phyloP scores from a whole-genome alignment of 2,888 invertebrate genomes.

The Callyntrura guangdongensis region DNA sequence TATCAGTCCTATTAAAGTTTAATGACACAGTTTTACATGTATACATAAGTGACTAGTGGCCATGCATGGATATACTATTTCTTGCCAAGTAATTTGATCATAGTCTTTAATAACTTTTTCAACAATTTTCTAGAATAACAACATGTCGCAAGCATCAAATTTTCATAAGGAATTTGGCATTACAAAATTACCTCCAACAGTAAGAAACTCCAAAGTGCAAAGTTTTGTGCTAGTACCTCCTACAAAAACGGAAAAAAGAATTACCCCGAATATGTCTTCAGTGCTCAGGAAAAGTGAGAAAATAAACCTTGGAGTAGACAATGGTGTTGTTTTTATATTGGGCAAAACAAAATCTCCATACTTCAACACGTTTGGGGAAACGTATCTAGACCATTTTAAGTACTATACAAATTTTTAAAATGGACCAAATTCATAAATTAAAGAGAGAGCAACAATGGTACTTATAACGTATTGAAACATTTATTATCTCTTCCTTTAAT shows the following conservation, averaged over 20 bases:
- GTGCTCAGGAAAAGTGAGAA: conserved; percentile 24
- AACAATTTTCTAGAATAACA: not conserved
- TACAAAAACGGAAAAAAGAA: not conserved
- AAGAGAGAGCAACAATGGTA: no score
- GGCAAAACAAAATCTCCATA: conserved; percentile 36
- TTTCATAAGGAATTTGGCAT: not conserved
- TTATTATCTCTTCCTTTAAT: no score
- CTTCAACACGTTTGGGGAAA: conserved; percentile 51
- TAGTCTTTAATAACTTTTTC: no score
- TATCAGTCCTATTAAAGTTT: no score
- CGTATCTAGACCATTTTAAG: not conserved
- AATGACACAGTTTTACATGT: no score
- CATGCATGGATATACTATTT: no score
- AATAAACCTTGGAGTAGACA: conserved; percentile 46
- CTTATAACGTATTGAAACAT: no score
- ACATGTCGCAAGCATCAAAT: not conserved
- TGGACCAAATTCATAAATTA: no score
- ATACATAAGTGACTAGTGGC: no score
- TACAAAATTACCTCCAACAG: not conserved
- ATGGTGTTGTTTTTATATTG: conserved; percentile 48
- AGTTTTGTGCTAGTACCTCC: not conserved
- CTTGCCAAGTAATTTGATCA: no score
- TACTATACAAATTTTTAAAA: no score
- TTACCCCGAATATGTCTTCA: not conserved
- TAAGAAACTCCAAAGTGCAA: not conserved